Evolutionary conservation across 2,113 vertebrate genomes (phyloP).

Genomic region (Vireo altiloquus): DNA sequence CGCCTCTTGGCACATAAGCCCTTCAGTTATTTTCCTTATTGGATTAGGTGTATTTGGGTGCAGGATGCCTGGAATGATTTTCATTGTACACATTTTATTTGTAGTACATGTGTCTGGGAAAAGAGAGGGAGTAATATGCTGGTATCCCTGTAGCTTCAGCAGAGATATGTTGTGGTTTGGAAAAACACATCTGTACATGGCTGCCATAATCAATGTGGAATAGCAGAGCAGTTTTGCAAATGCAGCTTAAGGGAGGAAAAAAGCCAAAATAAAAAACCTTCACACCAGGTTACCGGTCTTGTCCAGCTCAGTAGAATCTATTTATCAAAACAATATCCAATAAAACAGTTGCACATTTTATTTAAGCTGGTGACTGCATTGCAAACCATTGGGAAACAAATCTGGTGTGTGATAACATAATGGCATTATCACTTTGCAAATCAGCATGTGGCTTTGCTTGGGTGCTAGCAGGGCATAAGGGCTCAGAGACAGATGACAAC

Average conservation of each 20-base stretch:
- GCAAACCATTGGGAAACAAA: constrained; percentile 62
- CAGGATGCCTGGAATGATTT: background rate
- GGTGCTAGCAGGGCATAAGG: constrained; percentile 54
- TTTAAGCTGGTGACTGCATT: constrained; percentile 60
- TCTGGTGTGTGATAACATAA: constrained; percentile 58
- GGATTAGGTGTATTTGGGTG: background rate
- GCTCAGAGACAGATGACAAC: constrained; percentile 59
- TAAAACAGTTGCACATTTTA: constrained; percentile 28
- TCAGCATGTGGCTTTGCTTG: constrained; percentile 69
- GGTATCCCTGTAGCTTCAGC: constrained; percentile 52
- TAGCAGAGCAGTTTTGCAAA: constrained; percentile 65
- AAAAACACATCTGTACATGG: constrained; percentile 60
- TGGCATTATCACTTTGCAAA: constrained; percentile 72
- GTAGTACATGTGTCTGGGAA: background rate
- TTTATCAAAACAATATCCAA: constrained; percentile 20
- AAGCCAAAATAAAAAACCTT: background rate
- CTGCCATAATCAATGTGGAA: constrained; percentile 68
- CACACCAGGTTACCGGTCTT: background rate
- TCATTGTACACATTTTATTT: background rate
- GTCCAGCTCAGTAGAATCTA: constrained; percentile 42
- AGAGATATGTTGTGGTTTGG: constrained; percentile 43
- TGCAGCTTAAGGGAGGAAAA: background rate
- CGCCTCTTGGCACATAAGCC: background rate
- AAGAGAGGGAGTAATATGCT: background rate
- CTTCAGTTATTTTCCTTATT: background rate